Evolutionary conservation across 2,797 vertebrate species (phyloP).

Genomic region (Eupleurogrammus muticus): DNA sequence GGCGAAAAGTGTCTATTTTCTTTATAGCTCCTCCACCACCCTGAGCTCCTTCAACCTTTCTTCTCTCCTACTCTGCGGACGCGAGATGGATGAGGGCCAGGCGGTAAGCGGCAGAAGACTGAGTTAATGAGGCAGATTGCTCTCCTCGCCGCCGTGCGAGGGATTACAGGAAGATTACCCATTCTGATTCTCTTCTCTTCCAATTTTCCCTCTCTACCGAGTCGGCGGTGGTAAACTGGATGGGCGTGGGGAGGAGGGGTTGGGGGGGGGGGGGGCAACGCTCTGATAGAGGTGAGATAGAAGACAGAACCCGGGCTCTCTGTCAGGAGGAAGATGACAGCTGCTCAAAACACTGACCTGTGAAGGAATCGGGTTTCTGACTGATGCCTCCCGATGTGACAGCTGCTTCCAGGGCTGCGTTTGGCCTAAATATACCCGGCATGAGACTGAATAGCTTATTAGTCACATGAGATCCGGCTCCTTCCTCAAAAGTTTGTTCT

Average conservation of each 20-base stretch:
- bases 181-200: slow-evolving; percentile 52
- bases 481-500: slow-evolving; percentile 27
- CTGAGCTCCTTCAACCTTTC: slow-evolving; percentile 58
- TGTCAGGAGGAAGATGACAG: slow-evolving; percentile 53
- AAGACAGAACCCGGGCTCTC: slow-evolving; percentile 32
- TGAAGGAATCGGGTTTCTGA: slow-evolving; percentile 44
- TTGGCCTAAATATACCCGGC: slow-evolving; percentile 48
- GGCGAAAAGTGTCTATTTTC: slow-evolving; percentile 47
- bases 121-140: slow-evolving; percentile 78
- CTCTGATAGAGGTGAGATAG: slow-evolving; percentile 62
- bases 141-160: slow-evolving; percentile 57
- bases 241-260: neutral
- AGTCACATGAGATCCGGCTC: slow-evolving; percentile 24
- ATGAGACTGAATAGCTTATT: slow-evolving; percentile 51
- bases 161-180: slow-evolving; percentile 79
- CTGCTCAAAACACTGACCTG: slow-evolving; percentile 60
- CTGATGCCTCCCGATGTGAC: slow-evolving; percentile 55
- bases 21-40: slow-evolving; percentile 61
- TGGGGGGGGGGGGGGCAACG: neutral
- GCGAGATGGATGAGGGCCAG: slow-evolving; percentile 61
- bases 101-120: slow-evolving; percentile 40
- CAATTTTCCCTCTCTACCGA: slow-evolving; percentile 33
- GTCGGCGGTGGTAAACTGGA: slow-evolving; percentile 32
- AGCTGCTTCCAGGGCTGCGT: slow-evolving; percentile 44
- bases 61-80: slow-evolving; percentile 24